phyloP scores from a whole-genome alignment of 64 coral and sea anemone genomes.

The Acropora tenuis region DNA sequence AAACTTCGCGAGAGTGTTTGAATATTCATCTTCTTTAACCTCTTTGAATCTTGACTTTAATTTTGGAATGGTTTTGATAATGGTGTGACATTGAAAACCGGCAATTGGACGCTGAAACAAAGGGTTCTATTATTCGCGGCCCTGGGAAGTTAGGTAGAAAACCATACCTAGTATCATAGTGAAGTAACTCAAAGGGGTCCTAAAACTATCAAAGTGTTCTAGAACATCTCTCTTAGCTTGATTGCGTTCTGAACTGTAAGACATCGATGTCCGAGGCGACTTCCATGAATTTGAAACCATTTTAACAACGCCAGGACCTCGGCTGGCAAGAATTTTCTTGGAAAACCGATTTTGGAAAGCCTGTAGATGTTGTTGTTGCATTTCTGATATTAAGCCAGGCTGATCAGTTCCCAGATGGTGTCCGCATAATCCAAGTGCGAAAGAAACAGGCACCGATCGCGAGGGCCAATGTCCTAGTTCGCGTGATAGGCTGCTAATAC shows the following conservation, averaged over 20 bases:
- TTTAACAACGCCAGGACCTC: slow-evolving; percentile 29
- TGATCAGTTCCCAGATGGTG: slow-evolving; percentile 31
- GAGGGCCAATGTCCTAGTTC: slow-evolving; percentile 21
- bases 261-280: slow-evolving; percentile 41
- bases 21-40: no score
- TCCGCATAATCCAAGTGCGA: slow-evolving; percentile 25
- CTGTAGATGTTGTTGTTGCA: slow-evolving; percentile 34
- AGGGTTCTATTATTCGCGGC: no score
- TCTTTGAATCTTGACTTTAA: no score
- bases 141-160: no score
- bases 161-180: no score
- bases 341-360: slow-evolving; percentile 49
- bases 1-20: no score
- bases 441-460: slow-evolving; percentile 19
- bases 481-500: neutral
- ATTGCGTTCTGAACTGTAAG: neutral
- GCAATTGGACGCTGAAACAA: no score
- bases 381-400: slow-evolving; percentile 39
- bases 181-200: neutral
- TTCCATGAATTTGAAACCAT: slow-evolving; percentile 18
- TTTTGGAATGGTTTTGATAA: no score
- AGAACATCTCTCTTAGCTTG: no score
- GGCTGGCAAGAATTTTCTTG: slow-evolving; percentile 37
- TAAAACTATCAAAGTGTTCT: no score
- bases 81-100: no score